phyloP scores from a whole-genome alignment of 1,140 invertebrate species.

The Lasioglossum baleicum region DNA sequence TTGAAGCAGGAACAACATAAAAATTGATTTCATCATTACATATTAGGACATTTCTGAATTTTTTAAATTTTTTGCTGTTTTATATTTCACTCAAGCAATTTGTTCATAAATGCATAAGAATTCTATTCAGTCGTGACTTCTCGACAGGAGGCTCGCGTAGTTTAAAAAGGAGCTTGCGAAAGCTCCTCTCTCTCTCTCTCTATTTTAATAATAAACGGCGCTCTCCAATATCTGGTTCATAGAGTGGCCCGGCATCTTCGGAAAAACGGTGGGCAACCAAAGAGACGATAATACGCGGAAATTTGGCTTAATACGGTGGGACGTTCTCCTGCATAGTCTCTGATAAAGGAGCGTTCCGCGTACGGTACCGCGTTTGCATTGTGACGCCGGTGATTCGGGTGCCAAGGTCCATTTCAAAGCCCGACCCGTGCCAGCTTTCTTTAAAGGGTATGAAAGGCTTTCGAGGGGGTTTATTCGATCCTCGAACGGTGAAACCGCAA shows the following conservation, averaged over 20 bases:
- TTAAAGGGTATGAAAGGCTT: not conserved
- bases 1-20: no score
- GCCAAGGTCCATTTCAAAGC: slow-evolving; percentile 1
- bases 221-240: not conserved
- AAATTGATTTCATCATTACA: no score
- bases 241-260: not conserved
- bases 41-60: no score
- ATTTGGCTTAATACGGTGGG: slow-evolving; percentile 18
- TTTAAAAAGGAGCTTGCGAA: no score
- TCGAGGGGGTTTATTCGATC: not conserved
- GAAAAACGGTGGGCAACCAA: not conserved
- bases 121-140: no score
- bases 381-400: slow-evolving; percentile 17
- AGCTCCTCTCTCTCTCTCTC: no score
- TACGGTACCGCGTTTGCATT: slow-evolving; percentile 11
- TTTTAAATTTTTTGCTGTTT: no score
- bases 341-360: slow-evolving; percentile 12
- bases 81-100: no score
- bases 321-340: slow-evolving; percentile 8
- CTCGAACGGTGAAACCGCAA: not conserved
- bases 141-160: no score
- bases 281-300: slow-evolving; percentile 16
- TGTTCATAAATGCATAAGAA: no score
- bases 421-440: not conserved
- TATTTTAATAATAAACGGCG: not conserved